phyloP scores from a whole-genome alignment of 2,888 invertebrate species.

The Merodon equestris region DNA sequence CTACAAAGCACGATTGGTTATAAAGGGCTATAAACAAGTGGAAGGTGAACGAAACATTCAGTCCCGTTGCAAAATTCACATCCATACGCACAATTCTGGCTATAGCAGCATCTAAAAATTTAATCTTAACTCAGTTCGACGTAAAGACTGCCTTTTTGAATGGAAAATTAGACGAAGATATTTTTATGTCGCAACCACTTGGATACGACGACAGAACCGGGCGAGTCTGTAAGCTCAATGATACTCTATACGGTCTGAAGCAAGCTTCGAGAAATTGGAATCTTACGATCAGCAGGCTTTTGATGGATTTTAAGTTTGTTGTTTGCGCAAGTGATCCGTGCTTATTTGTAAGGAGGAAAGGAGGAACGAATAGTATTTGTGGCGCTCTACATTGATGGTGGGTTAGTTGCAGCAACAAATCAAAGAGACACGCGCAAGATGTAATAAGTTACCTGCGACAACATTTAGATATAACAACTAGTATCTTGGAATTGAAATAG shows the following conservation, averaged over 20 bases:
- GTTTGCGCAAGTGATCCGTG: slow-evolving; percentile 69
- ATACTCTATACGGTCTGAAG: slow-evolving; percentile 54
- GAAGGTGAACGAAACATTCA: slow-evolving; percentile 70
- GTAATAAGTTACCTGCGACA: slow-evolving; percentile 72
- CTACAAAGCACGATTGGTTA: slow-evolving; percentile 11
- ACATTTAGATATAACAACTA: slow-evolving; percentile 72
- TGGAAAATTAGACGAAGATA: slow-evolving; percentile 37
- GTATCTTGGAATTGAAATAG: slow-evolving; percentile 67
- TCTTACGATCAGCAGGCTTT: slow-evolving; percentile 51
- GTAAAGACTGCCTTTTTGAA: slow-evolving; percentile 46
- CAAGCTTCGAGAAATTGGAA: slow-evolving; percentile 60
- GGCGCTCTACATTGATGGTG: slow-evolving; percentile 69
- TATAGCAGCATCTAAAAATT: slow-evolving; percentile 24
- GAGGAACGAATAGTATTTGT: slow-evolving; percentile 48
- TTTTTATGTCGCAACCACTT: slow-evolving; percentile 53
- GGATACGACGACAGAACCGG: slow-evolving; percentile 50
- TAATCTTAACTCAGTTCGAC: slow-evolving; percentile 3
- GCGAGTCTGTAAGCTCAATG: slow-evolving; percentile 44
- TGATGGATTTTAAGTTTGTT: slow-evolving; percentile 61
- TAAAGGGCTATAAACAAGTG: slow-evolving; percentile 2
- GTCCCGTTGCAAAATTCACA: slow-evolving; percentile 70
- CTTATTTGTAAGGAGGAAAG: slow-evolving; percentile 58
- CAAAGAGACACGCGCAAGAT: slow-evolving; percentile 12
- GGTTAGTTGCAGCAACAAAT: slow-evolving; percentile 62
- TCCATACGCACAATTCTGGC: slow-evolving; percentile 62